Evolutionary conservation across 2,888 invertebrate genomes (phyloP).

Genomic region (Hydroisotoma schaefferi): DNA sequence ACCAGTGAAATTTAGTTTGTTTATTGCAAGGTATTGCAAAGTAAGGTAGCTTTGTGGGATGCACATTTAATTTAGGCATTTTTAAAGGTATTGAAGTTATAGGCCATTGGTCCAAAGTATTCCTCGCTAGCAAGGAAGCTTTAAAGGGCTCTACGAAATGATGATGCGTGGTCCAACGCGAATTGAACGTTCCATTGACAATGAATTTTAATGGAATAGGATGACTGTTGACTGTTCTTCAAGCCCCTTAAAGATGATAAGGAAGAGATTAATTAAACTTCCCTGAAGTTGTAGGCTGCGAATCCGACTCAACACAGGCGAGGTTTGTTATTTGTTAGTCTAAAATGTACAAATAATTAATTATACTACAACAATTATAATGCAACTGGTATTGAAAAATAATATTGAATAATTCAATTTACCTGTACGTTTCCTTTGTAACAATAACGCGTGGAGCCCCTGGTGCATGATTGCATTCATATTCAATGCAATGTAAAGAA

Average conservation of each 20-base stretch:
- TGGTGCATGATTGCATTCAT: constrained; percentile 54
- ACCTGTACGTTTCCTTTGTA: constrained; percentile 57
- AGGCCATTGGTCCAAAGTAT: constrained; percentile 19
- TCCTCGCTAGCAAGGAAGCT: not conserved
- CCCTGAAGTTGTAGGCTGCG: not conserved
- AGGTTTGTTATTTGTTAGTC: constrained; percentile 48
- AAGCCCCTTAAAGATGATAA: not conserved
- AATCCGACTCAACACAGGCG: constrained; percentile 40
- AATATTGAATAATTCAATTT: constrained; percentile 21
- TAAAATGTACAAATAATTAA: constrained; percentile 23
- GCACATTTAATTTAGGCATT: constrained; percentile 4
- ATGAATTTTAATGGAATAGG: not conserved
- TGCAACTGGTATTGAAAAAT: not conserved
- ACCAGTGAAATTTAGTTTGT: no score
- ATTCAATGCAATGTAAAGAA: constrained; percentile 57
- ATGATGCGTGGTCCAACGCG: not conserved
- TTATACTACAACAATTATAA: not conserved
- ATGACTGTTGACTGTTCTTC: not conserved
- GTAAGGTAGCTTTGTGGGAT: constrained; percentile 2
- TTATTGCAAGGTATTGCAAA: constrained; percentile 7
- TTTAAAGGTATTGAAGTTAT: not conserved
- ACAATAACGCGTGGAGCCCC: constrained; percentile 55
- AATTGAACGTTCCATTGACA: not conserved
- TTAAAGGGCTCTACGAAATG: not conserved
- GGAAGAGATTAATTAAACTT: not conserved